A percentile compares a stretch with the other conserved stretches of the same genome.
Conservation (phyloP, 2,113 vertebrate species). For the Brienomyrus longianalis region DNA sequence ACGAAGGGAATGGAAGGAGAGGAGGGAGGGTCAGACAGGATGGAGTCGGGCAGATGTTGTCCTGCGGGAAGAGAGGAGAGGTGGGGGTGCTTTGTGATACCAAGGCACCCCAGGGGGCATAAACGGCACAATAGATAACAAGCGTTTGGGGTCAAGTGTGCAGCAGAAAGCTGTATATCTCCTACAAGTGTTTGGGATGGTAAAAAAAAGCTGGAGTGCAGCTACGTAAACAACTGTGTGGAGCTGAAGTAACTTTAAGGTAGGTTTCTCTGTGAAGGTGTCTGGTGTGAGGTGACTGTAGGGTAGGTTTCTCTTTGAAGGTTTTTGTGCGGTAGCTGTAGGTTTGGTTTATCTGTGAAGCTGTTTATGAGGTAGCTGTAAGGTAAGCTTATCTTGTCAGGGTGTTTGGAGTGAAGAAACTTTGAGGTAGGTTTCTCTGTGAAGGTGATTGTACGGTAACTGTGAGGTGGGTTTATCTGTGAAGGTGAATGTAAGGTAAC, state of each 20-base stretch:
- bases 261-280: not conserved
- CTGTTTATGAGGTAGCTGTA: not conserved
- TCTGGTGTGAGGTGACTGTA: not conserved
- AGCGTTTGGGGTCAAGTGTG: not conserved
- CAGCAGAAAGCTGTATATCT: not conserved
- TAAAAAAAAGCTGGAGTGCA: not conserved
- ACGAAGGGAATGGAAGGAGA: not conserved
- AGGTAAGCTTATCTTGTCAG: not conserved
- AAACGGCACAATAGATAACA: not conserved
- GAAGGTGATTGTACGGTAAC: not conserved
- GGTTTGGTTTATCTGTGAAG: not conserved
- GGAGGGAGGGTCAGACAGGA: not conserved
- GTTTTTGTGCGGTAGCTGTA: not conserved
- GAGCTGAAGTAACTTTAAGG: not conserved
- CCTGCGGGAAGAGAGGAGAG: not conserved
- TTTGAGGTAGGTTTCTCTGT: not conserved
- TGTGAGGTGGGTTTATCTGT: not conserved
- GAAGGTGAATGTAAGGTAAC: not conserved
- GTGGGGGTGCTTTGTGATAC: not conserved
- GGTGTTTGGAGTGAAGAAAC: not conserved
- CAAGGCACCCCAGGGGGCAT: not conserved
- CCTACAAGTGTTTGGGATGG: not conserved
- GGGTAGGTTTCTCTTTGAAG: not conserved
- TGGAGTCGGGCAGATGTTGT: not conserved
- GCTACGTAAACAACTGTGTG: not conserved